Conservation (phyloP, 2,113 vertebrate species). For the Odocoileus virginianus region DNA sequence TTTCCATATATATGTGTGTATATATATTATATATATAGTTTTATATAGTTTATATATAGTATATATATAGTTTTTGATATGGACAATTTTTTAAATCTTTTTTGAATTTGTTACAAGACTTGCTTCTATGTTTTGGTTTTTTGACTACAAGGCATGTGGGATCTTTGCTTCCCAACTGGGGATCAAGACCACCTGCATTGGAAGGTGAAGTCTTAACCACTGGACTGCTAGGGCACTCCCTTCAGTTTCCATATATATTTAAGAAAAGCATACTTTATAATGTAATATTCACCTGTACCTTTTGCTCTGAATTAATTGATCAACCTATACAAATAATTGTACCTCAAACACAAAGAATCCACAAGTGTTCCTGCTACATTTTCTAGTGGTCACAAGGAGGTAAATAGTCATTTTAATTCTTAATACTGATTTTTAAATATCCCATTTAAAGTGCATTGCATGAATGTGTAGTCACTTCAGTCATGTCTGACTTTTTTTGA, state of each 20-base stretch:
- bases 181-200: neutral
- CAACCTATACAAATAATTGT: neutral
- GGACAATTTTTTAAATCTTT: neutral
- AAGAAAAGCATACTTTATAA: neutral
- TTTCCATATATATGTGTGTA: neutral
- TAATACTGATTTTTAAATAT: neutral
- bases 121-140: neutral
- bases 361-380: neutral
- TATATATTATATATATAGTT: too few relatives aligned
- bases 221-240: neutral
- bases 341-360: neutral
- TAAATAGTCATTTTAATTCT: neutral
- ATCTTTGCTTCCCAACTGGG: neutral
- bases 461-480: neutral
- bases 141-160: neutral
- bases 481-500: neutral
- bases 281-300: neutral
- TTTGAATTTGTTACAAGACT: neutral
- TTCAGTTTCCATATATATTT: neutral
- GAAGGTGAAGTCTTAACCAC: neutral
- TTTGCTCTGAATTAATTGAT: neutral
- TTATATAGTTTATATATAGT: too few relatives aligned
- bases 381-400: neutral
- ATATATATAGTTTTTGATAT: neutral
- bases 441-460: neutral